A percentile compares a stretch with the other conserved stretches of the same genome.
These are phyloP conservation scores for Sander lucioperca DNA, from an alignment of 2,113 vertebrate genomes.

Conservation along the genomic window DNA sequence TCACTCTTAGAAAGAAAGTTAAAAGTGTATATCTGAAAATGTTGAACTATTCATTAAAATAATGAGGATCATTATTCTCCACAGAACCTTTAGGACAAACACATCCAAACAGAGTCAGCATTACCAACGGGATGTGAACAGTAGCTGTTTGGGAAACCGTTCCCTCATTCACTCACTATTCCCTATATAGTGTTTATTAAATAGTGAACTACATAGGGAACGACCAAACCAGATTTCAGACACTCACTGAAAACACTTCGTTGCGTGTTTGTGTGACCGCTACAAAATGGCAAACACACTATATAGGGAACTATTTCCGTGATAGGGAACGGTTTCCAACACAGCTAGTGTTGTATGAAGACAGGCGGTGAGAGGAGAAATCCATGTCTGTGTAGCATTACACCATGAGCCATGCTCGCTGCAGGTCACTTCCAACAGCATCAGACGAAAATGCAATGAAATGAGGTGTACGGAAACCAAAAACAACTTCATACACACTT, in stretches of 20 bases:
- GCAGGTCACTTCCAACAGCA: conserved; percentile 4
- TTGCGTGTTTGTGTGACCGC: no score
- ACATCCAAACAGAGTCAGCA: background rate
- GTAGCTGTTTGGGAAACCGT: no score
- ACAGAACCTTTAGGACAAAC: background rate
- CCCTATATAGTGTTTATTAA: no score
- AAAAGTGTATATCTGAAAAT: background rate
- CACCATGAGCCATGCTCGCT: conserved; percentile 84
- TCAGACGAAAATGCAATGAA: conserved; percentile 72
- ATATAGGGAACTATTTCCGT: no score
- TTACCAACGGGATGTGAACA: conserved; percentile 16
- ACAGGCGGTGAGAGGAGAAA: conserved; percentile 22
- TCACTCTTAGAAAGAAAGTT: background rate
- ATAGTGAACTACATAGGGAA: no score
- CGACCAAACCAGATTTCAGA: no score
- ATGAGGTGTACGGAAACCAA: conserved; percentile 86
- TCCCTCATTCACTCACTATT: no score
- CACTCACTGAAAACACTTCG: no score
- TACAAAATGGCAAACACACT: no score
- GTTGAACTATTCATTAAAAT: background rate
- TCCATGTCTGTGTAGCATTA: conserved; percentile 62
- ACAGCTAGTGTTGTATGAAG: background rate
- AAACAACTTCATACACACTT: conserved; percentile 50
- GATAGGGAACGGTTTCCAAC: no score
- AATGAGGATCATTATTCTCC: background rate